These are phyloP conservation scores for Alentia gelatinosa DNA, from an alignment of 2,888 invertebrate genomes.

Conservation along the genomic window DNA sequence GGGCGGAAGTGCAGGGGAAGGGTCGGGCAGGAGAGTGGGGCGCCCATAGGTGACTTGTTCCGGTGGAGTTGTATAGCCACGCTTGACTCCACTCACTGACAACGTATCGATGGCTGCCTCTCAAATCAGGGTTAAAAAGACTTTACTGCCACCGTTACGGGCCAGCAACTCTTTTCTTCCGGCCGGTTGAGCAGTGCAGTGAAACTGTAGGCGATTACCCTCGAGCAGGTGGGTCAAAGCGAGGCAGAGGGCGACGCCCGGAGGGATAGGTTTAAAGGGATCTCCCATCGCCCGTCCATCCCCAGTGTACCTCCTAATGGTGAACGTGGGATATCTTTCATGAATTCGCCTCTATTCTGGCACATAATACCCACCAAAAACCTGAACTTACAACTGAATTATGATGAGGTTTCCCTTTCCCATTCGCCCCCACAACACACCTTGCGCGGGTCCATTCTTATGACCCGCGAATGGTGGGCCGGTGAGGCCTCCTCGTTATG, in stretches of 20 bases:
- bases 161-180: not conserved
- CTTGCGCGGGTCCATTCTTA: too few relatives aligned
- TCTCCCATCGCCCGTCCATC: too few relatives aligned
- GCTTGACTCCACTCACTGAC: not conserved
- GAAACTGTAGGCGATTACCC: not conserved
- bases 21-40: not conserved
- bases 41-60: not conserved
- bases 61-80: not conserved
- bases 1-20: not conserved
- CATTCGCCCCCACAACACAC: too few relatives aligned
- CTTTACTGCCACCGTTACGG: not conserved
- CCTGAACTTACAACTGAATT: too few relatives aligned
- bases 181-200: not conserved
- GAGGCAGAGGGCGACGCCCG: too few relatives aligned
- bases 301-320: too few relatives aligned
- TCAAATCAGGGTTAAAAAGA: conserved; percentile 37
- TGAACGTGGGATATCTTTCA: too few relatives aligned
- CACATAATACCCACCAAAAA: too few relatives aligned
- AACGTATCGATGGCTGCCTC: not conserved
- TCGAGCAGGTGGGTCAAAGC: not conserved
- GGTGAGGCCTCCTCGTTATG: not conserved
- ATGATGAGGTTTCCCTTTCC: too few relatives aligned
- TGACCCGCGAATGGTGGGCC: too few relatives aligned
- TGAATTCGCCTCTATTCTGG: too few relatives aligned
- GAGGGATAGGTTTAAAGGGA: too few relatives aligned